Base-by-base conservation (phyloP, 2,888 invertebrate species). In the Bembecia ichneumoniformis region DNA sequence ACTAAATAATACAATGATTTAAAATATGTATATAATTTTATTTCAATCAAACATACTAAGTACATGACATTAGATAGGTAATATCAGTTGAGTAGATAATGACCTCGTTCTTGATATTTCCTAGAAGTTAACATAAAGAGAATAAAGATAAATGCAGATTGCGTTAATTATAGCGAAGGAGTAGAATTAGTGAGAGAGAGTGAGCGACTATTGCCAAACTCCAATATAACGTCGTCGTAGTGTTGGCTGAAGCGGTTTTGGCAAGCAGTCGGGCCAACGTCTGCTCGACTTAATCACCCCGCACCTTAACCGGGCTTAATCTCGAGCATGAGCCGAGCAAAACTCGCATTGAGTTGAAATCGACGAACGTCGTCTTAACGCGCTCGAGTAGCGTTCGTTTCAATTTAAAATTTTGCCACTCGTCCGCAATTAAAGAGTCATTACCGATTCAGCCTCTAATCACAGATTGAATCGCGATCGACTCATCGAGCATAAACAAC, bases 261-360 rank as follows among this genome's bases (percentile, higher is more conserved):
- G 80, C 79, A 79, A 72, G 76, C 71, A 73, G 68, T 65, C 68
- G 66, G 58, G 72, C 71, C 67, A 64, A 69, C 72, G 73, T 70
- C 73, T 73, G 75, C 59, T 75, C 67, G 68, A 66, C 77, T 79
- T 83, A 82, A 83, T 82, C 78, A 78, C 72, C 70, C 68, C 63
- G 64, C 74, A 81, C 79, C 81, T 79, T 78, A 74, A 69, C 71
- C 65, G 59, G 64, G 72, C 73, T 76, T 72, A 71, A 70, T 28
- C 46, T 20, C 46, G 46, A 46, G 34, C 44, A 16, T 16, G 65
- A 67, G 63, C 60, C 65, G 66, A 66, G 72, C 64, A 71, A 70
- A 75, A 75, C 73, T 77, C 72, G 61, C 82, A 82, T 83, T 81
- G 82, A 82, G 74, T 74, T 64, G 69, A 71, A 73, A 70, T 71